phyloP scores from a whole-genome alignment of 2,888 invertebrate genomes.

The Auanema freiburgensis region DNA sequence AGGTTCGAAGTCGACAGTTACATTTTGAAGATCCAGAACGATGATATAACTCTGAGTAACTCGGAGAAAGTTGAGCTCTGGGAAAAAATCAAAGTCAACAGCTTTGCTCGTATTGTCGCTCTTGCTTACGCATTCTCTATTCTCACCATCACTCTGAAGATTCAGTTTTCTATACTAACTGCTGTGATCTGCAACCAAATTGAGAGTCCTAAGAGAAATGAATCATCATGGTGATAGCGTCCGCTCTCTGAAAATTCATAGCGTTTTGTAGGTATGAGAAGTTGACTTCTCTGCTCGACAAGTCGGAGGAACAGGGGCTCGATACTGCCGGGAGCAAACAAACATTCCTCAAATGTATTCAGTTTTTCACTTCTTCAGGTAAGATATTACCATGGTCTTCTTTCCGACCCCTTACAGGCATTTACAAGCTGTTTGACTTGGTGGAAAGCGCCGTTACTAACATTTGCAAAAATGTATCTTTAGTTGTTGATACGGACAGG shows the following conservation, averaged over 20 bases:
- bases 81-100: conserved; percentile 41
- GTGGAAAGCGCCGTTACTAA: conserved; percentile 26
- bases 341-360: conserved; percentile 50
- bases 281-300: not conserved
- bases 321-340: conserved; percentile 34
- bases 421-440: conserved; percentile 32
- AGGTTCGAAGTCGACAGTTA: conserved; percentile 41
- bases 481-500: conserved; percentile 6
- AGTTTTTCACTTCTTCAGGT: conserved; percentile 51
- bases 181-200: conserved; percentile 44
- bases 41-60: conserved; percentile 21
- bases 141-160: conserved; percentile 47
- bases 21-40: conserved; percentile 27
- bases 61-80: conserved; percentile 41
- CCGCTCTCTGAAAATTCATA: not conserved
- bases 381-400: not conserved
- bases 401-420: conserved; percentile 22
- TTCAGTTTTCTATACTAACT: conserved; percentile 53
- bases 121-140: conserved; percentile 44
- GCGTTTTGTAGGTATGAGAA: not conserved
- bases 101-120: conserved; percentile 35
- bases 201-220: conserved; percentile 17
- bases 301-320: not conserved
- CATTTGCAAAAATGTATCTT: conserved; percentile 10
- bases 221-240: not conserved